These are phyloP conservation scores for Prionailurus bengalensis DNA, from an alignment of 2,113 vertebrate species.

Conservation along the genomic window DNA sequence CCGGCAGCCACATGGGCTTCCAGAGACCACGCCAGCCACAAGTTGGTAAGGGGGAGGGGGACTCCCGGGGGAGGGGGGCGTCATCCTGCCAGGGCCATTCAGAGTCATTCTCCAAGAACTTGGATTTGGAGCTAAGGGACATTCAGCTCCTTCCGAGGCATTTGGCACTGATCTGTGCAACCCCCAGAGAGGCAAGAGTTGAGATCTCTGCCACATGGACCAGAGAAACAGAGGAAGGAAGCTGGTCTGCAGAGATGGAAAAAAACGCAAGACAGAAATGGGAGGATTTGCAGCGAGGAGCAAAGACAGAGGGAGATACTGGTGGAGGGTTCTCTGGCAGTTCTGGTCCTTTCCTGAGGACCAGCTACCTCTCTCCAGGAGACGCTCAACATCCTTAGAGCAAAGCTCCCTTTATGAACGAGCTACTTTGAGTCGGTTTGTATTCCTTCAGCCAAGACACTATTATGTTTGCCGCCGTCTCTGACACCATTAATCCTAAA, in stretches of 20 bases:
- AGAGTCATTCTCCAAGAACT: not conserved
- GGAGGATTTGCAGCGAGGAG: not conserved
- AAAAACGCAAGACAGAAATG: not conserved
- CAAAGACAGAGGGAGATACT: not conserved
- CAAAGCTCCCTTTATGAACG: not conserved
- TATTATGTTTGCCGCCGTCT: not conserved
- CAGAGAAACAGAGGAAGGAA: not conserved
- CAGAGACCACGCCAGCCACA: not conserved
- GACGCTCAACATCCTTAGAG: not conserved
- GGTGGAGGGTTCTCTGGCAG: not conserved
- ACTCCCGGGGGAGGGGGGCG: not conserved
- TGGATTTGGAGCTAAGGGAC: not conserved
- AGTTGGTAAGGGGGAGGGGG: no score
- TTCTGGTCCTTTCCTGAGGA: not conserved
- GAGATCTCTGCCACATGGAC: not conserved
- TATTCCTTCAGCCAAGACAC: not conserved
- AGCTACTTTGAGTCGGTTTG: not conserved
- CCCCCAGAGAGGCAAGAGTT: not conserved
- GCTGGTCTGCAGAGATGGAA: not conserved
- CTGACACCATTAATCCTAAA: not conserved
- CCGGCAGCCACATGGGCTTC: no score
- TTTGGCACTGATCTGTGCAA: not conserved
- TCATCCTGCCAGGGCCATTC: not conserved
- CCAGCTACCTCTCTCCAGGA: not conserved
- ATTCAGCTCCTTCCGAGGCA: not conserved